Base-by-base conservation (phyloP, 2,113 vertebrate genomes). In the Embiotoca jacksoni region DNA sequence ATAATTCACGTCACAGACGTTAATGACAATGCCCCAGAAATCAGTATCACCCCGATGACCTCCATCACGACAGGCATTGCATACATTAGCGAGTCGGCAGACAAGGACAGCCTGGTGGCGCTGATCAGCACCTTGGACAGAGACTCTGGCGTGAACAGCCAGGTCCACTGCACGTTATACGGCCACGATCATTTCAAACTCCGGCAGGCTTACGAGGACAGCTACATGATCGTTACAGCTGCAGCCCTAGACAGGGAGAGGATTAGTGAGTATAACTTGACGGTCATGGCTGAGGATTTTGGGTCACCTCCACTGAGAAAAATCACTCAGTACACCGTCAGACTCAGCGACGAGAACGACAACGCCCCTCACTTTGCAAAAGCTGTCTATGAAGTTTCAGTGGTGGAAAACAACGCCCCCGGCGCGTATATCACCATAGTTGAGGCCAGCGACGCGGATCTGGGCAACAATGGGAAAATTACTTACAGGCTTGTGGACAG, bases 41-140 rank as follows among this genome's bases (percentile, higher is more conserved):
- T 99, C 85, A 94, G 95, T 76, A 95, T 99, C 93, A 98, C 97
- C 0, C 96, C 97, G 4, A 95, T 98, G 88, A 94, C 93, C 46
- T 95, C 96, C 0, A 94, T 93, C 0, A 85, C 93, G 0, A 93
- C 94, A 0, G 96, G 95, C 0, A 82, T 75, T 5, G 93, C 88
- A 4, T 85, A 90, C 84, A 94, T 88, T 84, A 95, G 88, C 70
- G 97, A 99, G 90, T 95, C 96, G 0, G 96, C 97, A 0, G 96
- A 96, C 32, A 95, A 89, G 2, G 97, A 97, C 92, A 98, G 97
- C 74, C 95, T 98, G 0, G 97, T 99, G 88, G 97, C 98, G 8
- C 94, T 99, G 5, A 95, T 99, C 95, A 97, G 96, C 36, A 96
- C 96, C 94, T 91, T 95, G 64, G 98, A 99, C 95, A 95, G 95